Percentiles rank a stretch among this genome's conserved stretches.
Conservation (phyloP, 2,797 vertebrate species). For the Nasua narica region DNA sequence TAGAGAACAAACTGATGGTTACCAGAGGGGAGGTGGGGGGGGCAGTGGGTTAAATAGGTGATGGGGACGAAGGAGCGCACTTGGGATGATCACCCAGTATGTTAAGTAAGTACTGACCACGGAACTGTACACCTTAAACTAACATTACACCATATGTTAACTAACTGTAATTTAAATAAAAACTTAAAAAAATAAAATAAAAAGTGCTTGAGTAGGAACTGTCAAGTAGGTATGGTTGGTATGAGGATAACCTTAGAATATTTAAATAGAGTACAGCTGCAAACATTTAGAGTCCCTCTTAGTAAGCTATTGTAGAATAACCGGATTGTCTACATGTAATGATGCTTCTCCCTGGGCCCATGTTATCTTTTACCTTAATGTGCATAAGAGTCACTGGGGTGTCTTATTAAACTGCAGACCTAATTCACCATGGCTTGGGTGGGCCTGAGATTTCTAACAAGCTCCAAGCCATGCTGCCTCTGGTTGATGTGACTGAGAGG, state of each 20-base stretch:
- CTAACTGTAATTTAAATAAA: background rate
- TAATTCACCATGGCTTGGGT: background rate
- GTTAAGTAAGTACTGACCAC: background rate
- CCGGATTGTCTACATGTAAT: background rate
- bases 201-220: background rate
- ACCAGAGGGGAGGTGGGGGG: background rate
- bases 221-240: background rate
- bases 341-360: background rate
- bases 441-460: background rate
- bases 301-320: background rate
- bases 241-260: background rate
- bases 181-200: background rate
- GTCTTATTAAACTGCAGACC: background rate
- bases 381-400: background rate
- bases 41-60: background rate
- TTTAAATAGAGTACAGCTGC: background rate
- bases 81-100: background rate
- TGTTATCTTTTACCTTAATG: background rate
- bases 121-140: background rate
- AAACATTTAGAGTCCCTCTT: background rate
- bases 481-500: background rate
- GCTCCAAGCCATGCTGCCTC: background rate
- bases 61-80: background rate
- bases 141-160: background rate
- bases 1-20: background rate